Percentiles rank a stretch among this genome's conserved stretches.
phyloP scores from a whole-genome alignment of 1,140 invertebrate genomes.

The Ridgeia piscesae region DNA sequence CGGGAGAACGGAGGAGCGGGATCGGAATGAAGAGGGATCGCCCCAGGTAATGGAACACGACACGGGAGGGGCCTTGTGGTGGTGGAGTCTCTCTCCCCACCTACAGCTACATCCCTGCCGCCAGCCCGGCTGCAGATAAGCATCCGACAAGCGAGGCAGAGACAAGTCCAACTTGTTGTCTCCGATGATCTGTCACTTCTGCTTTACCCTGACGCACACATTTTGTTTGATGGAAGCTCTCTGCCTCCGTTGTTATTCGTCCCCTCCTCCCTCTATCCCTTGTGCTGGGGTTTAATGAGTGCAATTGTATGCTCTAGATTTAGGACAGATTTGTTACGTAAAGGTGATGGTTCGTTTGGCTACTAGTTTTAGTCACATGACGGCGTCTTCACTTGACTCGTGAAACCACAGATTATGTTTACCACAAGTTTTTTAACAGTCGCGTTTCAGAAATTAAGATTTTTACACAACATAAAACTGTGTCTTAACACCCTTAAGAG shows the following conservation, averaged over 20 bases:
- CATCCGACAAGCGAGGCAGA: not conserved
- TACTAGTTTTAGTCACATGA: not conserved
- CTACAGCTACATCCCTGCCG: not conserved
- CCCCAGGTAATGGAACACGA: not conserved
- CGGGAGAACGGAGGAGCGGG: not conserved
- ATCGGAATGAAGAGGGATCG: no score
- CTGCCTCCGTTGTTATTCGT: not conserved
- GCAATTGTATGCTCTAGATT: not conserved
- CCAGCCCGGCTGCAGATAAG: not conserved
- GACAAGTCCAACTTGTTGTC: constrained; percentile 4
- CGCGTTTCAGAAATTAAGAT: not conserved
- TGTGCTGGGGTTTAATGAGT: not conserved
- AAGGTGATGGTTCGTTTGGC: not conserved
- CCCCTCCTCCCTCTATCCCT: not conserved
- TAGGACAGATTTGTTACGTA: not conserved
- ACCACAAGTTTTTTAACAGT: not conserved
- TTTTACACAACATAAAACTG: not conserved
- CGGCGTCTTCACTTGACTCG: not conserved
- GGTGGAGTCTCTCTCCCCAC: not conserved
- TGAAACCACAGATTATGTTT: not conserved
- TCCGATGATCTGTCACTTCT: not conserved
- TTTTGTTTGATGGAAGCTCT: not conserved
- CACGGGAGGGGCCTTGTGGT: not conserved
- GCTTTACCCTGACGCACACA: not conserved
- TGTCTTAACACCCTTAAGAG: not conserved